Percentiles rank a stretch among this genome's conserved stretches.
Conservation (phyloP, 2,888 invertebrate genomes). For the Frankliniella fusca region DNA sequence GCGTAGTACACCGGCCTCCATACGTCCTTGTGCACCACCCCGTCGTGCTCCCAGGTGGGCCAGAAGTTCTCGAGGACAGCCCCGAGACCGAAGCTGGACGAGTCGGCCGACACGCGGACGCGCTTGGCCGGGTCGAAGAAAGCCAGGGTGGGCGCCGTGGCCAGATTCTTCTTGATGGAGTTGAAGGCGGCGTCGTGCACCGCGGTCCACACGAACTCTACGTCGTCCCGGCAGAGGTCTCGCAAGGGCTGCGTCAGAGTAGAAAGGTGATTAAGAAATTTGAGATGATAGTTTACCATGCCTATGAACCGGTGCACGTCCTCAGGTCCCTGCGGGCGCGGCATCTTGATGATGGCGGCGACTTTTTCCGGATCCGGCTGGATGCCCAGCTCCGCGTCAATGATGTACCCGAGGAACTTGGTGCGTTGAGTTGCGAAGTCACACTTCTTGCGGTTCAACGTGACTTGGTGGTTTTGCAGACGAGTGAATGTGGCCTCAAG, state of each 20-base stretch:
- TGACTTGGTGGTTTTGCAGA: conserved; percentile 29
- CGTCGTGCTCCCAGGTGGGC: conserved; percentile 28
- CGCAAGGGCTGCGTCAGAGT: not conserved
- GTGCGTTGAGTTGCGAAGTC: not conserved
- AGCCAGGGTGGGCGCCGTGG: not conserved
- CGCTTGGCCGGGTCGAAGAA: conserved; percentile 35
- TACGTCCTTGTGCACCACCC: not conserved
- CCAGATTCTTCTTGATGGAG: not conserved
- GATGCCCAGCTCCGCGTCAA: not conserved
- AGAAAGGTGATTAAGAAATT: not conserved
- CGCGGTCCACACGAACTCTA: not conserved
- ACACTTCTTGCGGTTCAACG: conserved; percentile 34
- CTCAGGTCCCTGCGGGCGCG: not conserved
- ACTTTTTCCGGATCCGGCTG: not conserved
- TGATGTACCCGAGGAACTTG: not conserved
- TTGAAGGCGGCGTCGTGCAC: not conserved
- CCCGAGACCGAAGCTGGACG: conserved; percentile 38
- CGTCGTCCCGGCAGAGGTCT: not conserved
- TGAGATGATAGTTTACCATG: not conserved
- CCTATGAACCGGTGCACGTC: not conserved
- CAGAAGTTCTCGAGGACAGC: conserved; percentile 41
- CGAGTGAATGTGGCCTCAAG: conserved; percentile 27
- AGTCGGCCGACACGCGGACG: conserved; percentile 40
- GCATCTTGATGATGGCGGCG: not conserved
- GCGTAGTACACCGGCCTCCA: conserved; percentile 29